These are phyloP conservation scores for Prenolepis imparis DNA, from an alignment of 2,888 invertebrate genomes.

Conservation along the genomic window DNA sequence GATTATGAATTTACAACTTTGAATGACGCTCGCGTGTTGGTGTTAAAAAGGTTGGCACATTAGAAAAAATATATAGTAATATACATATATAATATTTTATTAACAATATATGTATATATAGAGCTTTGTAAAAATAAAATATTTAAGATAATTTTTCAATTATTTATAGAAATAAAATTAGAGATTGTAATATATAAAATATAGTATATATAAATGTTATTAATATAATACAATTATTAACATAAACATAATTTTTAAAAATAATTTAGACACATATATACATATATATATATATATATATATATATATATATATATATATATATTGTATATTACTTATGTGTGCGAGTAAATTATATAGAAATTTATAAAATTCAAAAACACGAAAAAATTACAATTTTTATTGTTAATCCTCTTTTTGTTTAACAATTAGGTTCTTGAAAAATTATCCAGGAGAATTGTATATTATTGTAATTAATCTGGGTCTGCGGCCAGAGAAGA, in stretches of 20 bases:
- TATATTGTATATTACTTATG: not conserved
- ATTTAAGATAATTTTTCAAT: too few species aligned
- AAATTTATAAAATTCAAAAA: slow-evolving; percentile 5
- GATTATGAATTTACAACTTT: slow-evolving; percentile 72
- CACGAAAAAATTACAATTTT: not conserved
- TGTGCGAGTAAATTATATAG: not conserved
- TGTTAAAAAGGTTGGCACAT: slow-evolving; percentile 76
- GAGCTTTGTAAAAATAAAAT: not conserved
- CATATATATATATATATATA: not conserved
- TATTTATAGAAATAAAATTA: too few species aligned
- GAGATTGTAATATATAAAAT: too few species aligned
- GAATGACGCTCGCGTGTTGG: slow-evolving; percentile 75
- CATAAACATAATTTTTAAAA: slow-evolving; percentile 6
- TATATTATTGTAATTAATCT: slow-evolving; percentile 78
- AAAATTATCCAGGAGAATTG: slow-evolving; percentile 64
- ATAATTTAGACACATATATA: not conserved
- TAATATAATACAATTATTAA: not conserved
- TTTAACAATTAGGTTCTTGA: slow-evolving; percentile 70
- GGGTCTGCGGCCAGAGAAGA: slow-evolving; percentile 62
- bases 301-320: not conserved
- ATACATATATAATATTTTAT: not conserved
- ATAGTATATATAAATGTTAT: too few species aligned
- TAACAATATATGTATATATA: not conserved
- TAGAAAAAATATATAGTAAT: not conserved
- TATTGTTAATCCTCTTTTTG: not conserved